Evolutionary conservation across 2,797 vertebrate species (phyloP), one percentile per base, ranked within the genome.

Genomic region (Muraenolepis orangiensis): DNA sequence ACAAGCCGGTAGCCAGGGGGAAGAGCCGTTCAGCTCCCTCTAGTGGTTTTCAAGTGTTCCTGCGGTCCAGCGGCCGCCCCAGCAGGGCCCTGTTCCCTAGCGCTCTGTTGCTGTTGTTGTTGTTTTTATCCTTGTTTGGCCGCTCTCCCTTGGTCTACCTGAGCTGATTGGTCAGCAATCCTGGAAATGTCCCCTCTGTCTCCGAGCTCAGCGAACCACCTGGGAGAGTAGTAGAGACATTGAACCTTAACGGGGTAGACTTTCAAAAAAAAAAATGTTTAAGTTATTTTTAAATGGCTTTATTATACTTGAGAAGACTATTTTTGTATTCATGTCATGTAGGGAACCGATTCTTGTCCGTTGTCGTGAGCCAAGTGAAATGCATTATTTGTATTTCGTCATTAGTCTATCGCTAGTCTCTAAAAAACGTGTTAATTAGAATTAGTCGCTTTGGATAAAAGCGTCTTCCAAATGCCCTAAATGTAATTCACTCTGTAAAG

Each of bases 161-260:
- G 38, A 99, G 89, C 87, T 91, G 93, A 91, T 99, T 99, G 84
- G 92, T 96, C 88, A 94, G 76, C 76, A 98, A 90, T 81, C 96
- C 97, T 0, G 90, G 93, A 82, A 93, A 96, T 0, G 87, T 89
- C 28, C 95, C 93, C 20, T 97, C 95, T 0, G 89, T 91, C 30
- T 97, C 95, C n/a, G 95, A 95, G 26, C 95, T 96, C 89, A 93
- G 86, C 0, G 96, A 96, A 26, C 96, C 96, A 12, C 96, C 98
- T 99, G 88, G 32, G 61, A 20, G 40, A 78, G 29, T 30, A 46
- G 72, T 46, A 2, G 38, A 8, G 42, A 20, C 42, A 20, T 51
- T 51, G 42, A 51, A 20, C 16, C 42, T 20, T 18, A 51, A 51
- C 20, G 2, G 40, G 13, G 16, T 42, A 42, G 4, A 38, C 36